phyloP scores from a whole-genome alignment of 2,888 invertebrate genomes.

The Amphipyra berbera region DNA sequence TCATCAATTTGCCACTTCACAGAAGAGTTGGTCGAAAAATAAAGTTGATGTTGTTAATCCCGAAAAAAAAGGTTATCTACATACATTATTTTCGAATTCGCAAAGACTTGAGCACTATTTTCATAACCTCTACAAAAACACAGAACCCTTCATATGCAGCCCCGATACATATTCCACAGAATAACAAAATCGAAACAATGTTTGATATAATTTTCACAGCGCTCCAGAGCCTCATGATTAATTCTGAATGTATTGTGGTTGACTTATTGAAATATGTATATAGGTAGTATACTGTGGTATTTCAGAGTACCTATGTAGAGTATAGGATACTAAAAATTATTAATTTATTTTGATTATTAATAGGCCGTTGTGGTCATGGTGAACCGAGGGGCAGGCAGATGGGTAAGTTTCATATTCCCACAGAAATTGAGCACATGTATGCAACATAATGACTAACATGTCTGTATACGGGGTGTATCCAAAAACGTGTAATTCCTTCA shows the following conservation, averaged over 20 bases:
- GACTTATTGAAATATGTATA: constrained; percentile 47
- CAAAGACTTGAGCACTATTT: constrained; percentile 8
- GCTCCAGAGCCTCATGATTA: constrained; percentile 40
- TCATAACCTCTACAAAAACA: constrained; percentile 8
- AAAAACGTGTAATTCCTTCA: no score
- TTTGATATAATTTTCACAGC: constrained; percentile 33
- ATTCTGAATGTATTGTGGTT: constrained; percentile 40
- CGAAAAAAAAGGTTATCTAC: no score
- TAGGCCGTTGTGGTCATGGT: background rate
- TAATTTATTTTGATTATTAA: constrained; percentile 27
- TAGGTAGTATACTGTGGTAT: constrained; percentile 17
- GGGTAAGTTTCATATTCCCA: no score
- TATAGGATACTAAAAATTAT: constrained; percentile 27
- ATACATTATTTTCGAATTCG: no score
- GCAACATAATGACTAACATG: no score
- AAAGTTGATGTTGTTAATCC: no score
- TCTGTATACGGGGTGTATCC: no score
- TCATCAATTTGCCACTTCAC: no score
- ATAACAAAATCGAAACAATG: constrained; percentile 15
- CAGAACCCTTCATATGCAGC: background rate
- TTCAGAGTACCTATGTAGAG: constrained; percentile 17
- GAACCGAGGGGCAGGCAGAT: no score
- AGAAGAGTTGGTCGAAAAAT: no score
- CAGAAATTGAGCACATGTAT: no score
- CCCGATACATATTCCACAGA: constrained; percentile 14